phyloP scores from a whole-genome alignment of 2,888 invertebrate species.

The Rhagium mordax region DNA sequence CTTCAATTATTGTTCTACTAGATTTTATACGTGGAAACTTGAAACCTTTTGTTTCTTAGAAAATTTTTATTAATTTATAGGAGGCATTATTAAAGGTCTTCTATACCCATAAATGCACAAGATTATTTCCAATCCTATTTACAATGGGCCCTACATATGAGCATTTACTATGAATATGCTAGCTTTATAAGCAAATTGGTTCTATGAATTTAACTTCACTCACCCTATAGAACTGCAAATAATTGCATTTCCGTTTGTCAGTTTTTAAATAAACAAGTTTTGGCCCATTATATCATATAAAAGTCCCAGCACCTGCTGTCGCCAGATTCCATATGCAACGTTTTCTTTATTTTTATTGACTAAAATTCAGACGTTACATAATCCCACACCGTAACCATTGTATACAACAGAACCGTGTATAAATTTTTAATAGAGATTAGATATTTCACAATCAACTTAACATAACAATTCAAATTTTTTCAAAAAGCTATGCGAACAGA shows the following conservation, averaged over 20 bases:
- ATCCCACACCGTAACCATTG: conserved; percentile 5
- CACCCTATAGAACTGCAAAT: neutral
- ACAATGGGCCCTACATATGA: too few relatives aligned
- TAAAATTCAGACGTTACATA: neutral
- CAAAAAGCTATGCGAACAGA: conserved; percentile 24
- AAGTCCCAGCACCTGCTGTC: too few relatives aligned
- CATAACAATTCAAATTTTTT: conserved; percentile 18
- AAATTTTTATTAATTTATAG: too few relatives aligned
- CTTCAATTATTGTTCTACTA: too few relatives aligned
- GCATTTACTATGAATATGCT: too few relatives aligned
- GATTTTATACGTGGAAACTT: too few relatives aligned
- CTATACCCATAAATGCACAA: too few relatives aligned
- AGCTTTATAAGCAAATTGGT: neutral
- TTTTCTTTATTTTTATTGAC: neutral
- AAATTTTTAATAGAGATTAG: neutral
- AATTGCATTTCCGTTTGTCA: neutral
- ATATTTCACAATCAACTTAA: conserved; percentile 9
- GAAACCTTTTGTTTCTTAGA: too few relatives aligned
- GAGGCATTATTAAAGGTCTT: too few relatives aligned
- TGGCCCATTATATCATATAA: too few relatives aligned
- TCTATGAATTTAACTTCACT: neutral
- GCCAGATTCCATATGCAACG: neutral
- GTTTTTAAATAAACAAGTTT: neutral
- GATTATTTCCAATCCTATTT: too few relatives aligned
- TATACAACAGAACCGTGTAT: neutral